Evolutionary conservation across 2,888 invertebrate genomes (phyloP).

Genomic region (Stegana nigrithorax): DNA sequence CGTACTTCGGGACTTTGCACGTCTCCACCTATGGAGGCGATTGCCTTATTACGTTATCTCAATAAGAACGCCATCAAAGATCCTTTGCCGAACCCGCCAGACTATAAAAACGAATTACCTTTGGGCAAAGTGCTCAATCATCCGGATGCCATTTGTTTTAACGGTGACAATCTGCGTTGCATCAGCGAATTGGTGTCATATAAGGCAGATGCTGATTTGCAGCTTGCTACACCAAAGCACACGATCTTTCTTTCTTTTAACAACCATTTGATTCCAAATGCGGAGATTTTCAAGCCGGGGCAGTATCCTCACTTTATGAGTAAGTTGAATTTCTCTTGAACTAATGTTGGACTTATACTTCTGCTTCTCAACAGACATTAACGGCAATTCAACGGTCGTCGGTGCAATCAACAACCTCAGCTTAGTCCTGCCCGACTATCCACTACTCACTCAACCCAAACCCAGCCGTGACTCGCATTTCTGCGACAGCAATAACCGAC

Average conservation of each 20-base stretch:
- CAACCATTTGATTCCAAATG: constrained; percentile 45
- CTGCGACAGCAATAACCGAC: constrained; percentile 46
- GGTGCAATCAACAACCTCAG: constrained; percentile 79
- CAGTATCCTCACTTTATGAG: constrained; percentile 52
- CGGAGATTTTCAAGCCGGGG: constrained; percentile 42
- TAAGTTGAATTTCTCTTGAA: constrained; percentile 42
- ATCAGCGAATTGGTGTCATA: constrained; percentile 38
- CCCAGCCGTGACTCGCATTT: constrained; percentile 55
- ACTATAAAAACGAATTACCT: constrained; percentile 31
- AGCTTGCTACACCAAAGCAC: constrained; percentile 41
- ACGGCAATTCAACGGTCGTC: constrained; percentile 44
- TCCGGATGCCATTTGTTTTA: constrained; percentile 47
- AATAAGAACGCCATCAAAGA: constrained; percentile 2
- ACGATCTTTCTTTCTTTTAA: constrained; percentile 49
- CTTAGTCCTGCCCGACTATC: constrained; percentile 81
- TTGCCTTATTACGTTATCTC: constrained; percentile 49
- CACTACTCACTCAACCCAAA: constrained; percentile 77
- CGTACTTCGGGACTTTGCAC: constrained; percentile 48
- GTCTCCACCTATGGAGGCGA: constrained; percentile 39
- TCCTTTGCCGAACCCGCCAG: constrained; percentile 33
- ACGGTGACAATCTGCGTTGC: constrained; percentile 33
- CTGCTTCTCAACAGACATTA: constrained; percentile 45
- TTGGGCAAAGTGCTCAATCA: constrained; percentile 44
- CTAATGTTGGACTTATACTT: too few species aligned
- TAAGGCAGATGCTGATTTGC: constrained; percentile 36